phyloP scores from a whole-genome alignment of 2,888 invertebrate genomes.

The Aleiodes leptofemur region DNA sequence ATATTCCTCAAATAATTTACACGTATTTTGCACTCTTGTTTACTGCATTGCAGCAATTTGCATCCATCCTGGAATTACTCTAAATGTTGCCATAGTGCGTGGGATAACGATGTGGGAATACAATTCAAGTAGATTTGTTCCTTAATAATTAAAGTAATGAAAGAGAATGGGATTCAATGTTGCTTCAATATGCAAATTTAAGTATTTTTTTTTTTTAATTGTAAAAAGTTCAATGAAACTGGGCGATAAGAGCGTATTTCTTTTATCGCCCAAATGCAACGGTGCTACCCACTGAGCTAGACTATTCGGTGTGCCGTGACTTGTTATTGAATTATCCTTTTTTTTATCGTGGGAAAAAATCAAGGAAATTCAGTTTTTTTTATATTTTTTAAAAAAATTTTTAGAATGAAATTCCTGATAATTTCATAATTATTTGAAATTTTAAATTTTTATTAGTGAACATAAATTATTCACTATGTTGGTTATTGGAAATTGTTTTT shows the following conservation, averaged over 20 bases:
- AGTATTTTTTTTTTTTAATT: conserved; percentile 18
- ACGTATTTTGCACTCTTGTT: no score
- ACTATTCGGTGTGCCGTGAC: conserved; percentile 27
- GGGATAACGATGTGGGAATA: conserved; percentile 32
- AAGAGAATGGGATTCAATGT: conserved; percentile 17
- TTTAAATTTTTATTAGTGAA: no score
- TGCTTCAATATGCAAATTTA: not conserved
- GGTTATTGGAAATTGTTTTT: no score
- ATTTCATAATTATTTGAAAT: no score
- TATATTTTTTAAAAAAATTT: not conserved
- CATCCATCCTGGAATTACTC: no score
- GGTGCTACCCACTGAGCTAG: conserved; percentile 46
- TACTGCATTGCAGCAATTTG: no score
- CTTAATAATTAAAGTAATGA: not conserved
- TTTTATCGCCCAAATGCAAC: conserved; percentile 53
- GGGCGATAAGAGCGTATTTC: conserved; percentile 12
- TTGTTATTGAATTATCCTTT: conserved; percentile 19
- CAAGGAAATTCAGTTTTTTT: not conserved
- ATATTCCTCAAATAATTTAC: no score
- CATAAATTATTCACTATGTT: no score
- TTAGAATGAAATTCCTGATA: no score
- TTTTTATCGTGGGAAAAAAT: not conserved
- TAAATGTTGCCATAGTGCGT: conserved; percentile 51
- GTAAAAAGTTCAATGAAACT: conserved; percentile 3
- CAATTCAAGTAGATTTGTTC: conserved; percentile 13